Evolutionary conservation across 2,888 invertebrate species (phyloP), one percentile per base, ranked within the genome.

Genomic region (Glomeris marginata): DNA sequence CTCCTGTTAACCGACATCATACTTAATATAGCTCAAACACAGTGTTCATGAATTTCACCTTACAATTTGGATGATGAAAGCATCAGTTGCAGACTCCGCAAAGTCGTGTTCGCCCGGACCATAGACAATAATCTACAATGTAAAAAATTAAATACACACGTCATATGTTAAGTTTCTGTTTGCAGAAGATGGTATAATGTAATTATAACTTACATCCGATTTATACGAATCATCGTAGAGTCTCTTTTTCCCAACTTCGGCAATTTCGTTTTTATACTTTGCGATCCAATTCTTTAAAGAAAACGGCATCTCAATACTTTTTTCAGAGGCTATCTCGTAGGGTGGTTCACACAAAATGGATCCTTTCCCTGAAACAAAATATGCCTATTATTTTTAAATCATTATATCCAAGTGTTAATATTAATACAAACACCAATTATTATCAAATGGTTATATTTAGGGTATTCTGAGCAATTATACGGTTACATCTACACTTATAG

Each of bases 21-120:
- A n/a, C n/a, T n/a, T 41, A 47, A 33, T 43, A 10, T 10, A 43
- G 22, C 10, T 13, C 10, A 20, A 20, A 8, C 11, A 13, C 22
- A 10, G 15, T 22, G 11, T 21, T 6, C 22, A 8, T 21, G 44
- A 41, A 20, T n/a, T 2, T 18, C n/a, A 21, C 3, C 18, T 42
- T 34, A 49, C 49, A 33, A 49, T 10, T 49, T 49, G 49, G 41
- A 41, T 41, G 6, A 42, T 34, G 21, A 49, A 49, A 16, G 35
- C n/a, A 20, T 41, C 42, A 1, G 16, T 11, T 6, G 42, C 41
- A 33, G 20, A 41, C 22, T 20, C 42, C 21, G 20, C 41, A 2
- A 33, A 13, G 35, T 49, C 42, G 6, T 15, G 15, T 11, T 42
- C 49, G 6, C 49, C 49, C 11, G 2, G 28, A 11, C 49, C 49